A percentile compares a stretch with the other conserved stretches of the same genome.
These are phyloP conservation scores for Streptopelia turtur DNA, from an alignment of 2,797 vertebrate species.

Conservation along the genomic window DNA sequence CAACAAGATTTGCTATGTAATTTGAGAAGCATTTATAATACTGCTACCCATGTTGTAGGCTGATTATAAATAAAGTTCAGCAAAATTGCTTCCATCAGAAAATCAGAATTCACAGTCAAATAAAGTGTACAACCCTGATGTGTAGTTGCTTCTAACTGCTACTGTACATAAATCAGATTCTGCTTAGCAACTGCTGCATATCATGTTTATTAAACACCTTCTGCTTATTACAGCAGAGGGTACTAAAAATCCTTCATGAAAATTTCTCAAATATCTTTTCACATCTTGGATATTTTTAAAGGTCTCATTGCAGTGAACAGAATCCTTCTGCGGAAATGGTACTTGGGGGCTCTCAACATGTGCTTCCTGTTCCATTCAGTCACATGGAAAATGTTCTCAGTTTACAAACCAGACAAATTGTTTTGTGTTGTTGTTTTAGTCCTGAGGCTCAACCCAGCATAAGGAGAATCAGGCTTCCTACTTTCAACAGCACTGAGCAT, in stretches of 20 bases:
- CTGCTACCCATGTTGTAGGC: slow-evolving; percentile 63
- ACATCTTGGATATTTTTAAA: slow-evolving; percentile 60
- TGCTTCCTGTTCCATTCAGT: slow-evolving; percentile 56
- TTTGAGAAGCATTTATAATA: slow-evolving; percentile 70
- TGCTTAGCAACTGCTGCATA: slow-evolving; percentile 76
- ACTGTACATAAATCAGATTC: slow-evolving; percentile 75
- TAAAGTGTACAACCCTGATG: slow-evolving; percentile 72
- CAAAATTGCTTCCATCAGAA: slow-evolving; percentile 71
- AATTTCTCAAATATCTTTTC: slow-evolving; percentile 64
- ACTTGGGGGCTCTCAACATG: slow-evolving; percentile 49
- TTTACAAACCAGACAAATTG: slow-evolving; percentile 57
- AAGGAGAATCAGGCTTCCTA: slow-evolving; percentile 48
- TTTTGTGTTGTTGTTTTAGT: slow-evolving; percentile 38
- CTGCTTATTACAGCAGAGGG: slow-evolving; percentile 69
- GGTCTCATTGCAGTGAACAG: slow-evolving; percentile 48
- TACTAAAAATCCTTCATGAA: slow-evolving; percentile 58
- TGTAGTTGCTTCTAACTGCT: slow-evolving; percentile 61
- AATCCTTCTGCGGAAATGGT: slow-evolving; percentile 54
- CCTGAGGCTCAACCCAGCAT: neutral
- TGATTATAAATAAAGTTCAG: slow-evolving; percentile 79
- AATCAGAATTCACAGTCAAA: slow-evolving; percentile 75
- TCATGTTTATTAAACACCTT: slow-evolving; percentile 80
- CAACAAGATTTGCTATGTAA: slow-evolving; percentile 73
- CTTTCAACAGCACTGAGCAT: slow-evolving; percentile 41
- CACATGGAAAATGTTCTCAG: slow-evolving; percentile 58